phyloP scores from a whole-genome alignment of 2,797 vertebrate species.

The Parotocinclus haroldoi region DNA sequence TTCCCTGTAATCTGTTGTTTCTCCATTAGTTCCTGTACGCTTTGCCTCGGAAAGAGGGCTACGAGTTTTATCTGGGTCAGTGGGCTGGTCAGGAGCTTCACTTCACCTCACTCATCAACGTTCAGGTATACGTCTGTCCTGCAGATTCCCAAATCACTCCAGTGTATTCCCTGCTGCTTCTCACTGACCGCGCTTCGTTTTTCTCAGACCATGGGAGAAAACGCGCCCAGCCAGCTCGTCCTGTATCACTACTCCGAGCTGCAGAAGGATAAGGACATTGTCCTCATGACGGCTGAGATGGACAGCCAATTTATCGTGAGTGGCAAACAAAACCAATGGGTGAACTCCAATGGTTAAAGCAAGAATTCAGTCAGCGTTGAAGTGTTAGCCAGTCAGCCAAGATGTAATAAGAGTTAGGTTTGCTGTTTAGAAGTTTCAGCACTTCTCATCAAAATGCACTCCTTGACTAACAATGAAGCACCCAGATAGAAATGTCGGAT shows the following conservation, averaged over 20 bases:
- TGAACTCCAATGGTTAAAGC: too few species aligned
- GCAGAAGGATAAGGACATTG: conserved; percentile 83
- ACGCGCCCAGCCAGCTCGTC: conserved; percentile 86
- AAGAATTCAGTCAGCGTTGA: too few species aligned
- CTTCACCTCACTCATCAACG: conserved; percentile 91
- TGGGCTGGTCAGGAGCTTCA: conserved; percentile 89
- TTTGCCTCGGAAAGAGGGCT: conserved; percentile 88
- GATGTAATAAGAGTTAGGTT: too few species aligned
- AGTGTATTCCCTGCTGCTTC: neutral
- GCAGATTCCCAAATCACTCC: neutral
- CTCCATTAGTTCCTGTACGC: conserved; percentile 84
- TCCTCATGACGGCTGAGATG: conserved; percentile 92
- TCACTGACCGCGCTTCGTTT: neutral
- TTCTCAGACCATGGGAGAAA: conserved; percentile 76
- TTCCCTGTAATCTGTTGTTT: too few species aligned
- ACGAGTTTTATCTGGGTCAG: conserved; percentile 92
- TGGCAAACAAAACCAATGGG: neutral
- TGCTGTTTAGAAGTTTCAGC: too few species aligned
- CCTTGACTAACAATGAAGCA: too few species aligned
- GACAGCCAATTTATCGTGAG: conserved; percentile 86
- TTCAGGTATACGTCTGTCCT: conserved; percentile 77
- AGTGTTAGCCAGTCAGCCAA: too few species aligned
- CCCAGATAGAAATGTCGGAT: too few species aligned
- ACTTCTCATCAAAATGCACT: too few species aligned
- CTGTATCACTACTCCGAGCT: conserved; percentile 91